These are phyloP conservation scores for Brienomyrus longianalis DNA, from an alignment of 2,113 vertebrate species.

Conservation along the genomic window DNA sequence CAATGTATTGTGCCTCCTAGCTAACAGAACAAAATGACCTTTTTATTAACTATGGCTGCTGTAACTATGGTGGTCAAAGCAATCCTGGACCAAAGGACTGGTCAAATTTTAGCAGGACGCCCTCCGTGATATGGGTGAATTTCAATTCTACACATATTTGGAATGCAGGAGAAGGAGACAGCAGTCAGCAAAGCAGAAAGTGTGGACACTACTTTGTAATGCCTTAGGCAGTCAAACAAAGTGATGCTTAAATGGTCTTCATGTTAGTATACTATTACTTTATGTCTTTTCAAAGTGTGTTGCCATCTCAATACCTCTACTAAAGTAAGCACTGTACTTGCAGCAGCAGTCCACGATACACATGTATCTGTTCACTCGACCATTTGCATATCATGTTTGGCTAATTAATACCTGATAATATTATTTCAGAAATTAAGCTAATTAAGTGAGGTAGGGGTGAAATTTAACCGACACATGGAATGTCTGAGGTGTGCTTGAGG, in stretches of 20 bases:
- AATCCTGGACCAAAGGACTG: not conserved
- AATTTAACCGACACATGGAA: not conserved
- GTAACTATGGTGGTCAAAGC: not conserved
- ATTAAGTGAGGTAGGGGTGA: not conserved
- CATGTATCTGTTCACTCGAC: not conserved
- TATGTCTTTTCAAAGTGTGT: not conserved
- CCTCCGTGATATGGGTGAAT: not conserved
- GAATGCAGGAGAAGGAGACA: too few species aligned
- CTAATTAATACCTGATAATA: not conserved
- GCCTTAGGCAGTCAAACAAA: not conserved
- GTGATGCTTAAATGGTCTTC: not conserved
- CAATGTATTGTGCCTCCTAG: not conserved
- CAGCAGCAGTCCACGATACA: not conserved
- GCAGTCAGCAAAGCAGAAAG: not conserved
- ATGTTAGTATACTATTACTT: not conserved
- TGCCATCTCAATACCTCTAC: not conserved
- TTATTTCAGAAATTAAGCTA: not conserved
- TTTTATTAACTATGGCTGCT: not conserved
- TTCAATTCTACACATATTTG: not conserved
- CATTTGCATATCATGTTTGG: not conserved
- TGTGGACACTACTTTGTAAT: not conserved
- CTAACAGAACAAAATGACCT: not conserved
- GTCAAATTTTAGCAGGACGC: not conserved
- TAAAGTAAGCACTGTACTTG: not conserved
- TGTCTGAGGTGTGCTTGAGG: not conserved